A percentile compares a stretch with the other conserved stretches of the same genome.
Conservation (phyloP, 1,140 invertebrate species). For the Globodera rostochiensis region DNA sequence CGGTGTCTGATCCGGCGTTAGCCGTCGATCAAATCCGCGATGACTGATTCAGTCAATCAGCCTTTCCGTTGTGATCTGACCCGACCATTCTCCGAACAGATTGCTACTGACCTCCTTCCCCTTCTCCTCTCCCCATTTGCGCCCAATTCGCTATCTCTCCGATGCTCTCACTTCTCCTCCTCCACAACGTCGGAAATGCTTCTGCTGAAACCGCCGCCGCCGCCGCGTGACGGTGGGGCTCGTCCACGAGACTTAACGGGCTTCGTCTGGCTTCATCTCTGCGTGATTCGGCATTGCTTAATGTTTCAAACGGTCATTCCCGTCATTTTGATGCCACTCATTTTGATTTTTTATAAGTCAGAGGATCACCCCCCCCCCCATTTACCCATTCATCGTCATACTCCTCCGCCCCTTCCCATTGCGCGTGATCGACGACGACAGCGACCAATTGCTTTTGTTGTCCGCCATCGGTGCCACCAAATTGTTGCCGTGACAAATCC, state of each 20-base stretch:
- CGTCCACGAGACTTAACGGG: neutral
- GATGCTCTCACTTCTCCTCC: neutral
- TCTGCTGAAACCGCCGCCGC: too few species aligned
- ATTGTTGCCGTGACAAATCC: constrained; percentile 25
- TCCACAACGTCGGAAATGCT: neutral
- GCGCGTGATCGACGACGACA: neutral
- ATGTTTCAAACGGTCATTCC: too few species aligned
- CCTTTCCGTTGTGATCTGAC: too few species aligned
- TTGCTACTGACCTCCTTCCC: too few species aligned
- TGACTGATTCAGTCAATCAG: too few species aligned
- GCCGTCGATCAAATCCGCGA: too few species aligned
- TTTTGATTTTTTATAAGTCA: too few species aligned
- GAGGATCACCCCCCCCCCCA: too few species aligned
- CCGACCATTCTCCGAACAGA: too few species aligned
- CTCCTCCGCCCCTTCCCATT: neutral
- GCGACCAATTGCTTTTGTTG: neutral
- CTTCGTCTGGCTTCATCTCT: neutral
- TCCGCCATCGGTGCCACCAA: constrained; percentile 18
- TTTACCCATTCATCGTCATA: neutral
- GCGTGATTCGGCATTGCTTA: neutral
- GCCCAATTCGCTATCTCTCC: neutral
- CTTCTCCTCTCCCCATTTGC: too few species aligned
- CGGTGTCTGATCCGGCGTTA: too few species aligned
- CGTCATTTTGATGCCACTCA: too few species aligned
- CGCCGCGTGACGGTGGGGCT: neutral